Percentiles rank a stretch among this genome's conserved stretches.
Conservation (phyloP, 2,888 invertebrate genomes). For the Neria commutata region DNA sequence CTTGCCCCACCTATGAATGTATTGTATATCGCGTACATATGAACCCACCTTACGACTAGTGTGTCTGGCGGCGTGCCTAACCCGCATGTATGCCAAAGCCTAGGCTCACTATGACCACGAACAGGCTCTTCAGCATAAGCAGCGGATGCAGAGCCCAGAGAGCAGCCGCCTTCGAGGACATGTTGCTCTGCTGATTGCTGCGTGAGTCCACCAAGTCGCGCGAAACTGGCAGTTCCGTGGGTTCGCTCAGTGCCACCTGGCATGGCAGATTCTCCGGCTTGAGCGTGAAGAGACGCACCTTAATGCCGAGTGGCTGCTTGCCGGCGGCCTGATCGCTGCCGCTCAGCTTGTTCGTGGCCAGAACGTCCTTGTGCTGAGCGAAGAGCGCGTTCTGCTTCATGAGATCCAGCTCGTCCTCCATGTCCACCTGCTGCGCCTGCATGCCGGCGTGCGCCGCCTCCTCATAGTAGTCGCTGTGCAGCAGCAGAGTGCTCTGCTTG, state of each 20-base stretch:
- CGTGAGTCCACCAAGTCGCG: constrained; percentile 63
- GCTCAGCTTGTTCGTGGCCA: constrained; percentile 27
- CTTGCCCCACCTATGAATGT: too few relatives aligned
- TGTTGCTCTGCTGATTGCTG: constrained; percentile 46
- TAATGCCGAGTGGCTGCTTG: constrained; percentile 40
- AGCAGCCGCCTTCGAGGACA: constrained; percentile 5
- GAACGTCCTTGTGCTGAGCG: constrained; percentile 37
- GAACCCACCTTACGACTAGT: not conserved
- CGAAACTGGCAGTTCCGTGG: constrained; percentile 68
- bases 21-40: too few relatives aligned
- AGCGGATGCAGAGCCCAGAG: not conserved
- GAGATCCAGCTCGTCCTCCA: constrained; percentile 52
- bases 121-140: constrained; percentile 1
- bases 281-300: constrained; percentile 64
- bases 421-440: constrained; percentile 36
- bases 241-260: constrained; percentile 68
- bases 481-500: constrained; percentile 31
- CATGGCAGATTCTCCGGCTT: constrained; percentile 68
- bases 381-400: constrained; percentile 35
- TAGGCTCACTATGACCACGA: not conserved
- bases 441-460: constrained; percentile 32
- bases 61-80: not conserved
- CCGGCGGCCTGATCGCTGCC: constrained; percentile 37
- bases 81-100: not conserved
- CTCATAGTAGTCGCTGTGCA: constrained; percentile 42